Base-by-base conservation (phyloP, 2,113 vertebrate species). In the Orycteropus afer region DNA sequence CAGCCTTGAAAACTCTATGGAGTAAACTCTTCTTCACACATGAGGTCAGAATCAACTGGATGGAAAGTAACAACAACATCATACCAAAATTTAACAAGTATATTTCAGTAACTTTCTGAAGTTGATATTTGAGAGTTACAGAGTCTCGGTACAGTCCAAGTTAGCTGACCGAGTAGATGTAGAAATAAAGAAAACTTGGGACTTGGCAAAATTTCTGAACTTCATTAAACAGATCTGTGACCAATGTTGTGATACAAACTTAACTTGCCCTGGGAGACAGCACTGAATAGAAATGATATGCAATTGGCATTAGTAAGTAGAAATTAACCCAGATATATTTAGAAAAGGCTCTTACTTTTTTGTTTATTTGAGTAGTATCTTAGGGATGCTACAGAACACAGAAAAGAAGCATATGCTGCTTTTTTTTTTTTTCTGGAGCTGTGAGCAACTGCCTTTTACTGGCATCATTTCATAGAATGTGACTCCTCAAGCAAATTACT, bases 101-200 rank as follows among this genome's bases (percentile, higher is more conserved):
- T 80, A 76, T 47, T 93, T 92, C 84, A 63, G 9, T 29, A 76
- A 80, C 29, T 90, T 86, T 88, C 42, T 85, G 59, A 93, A 51
- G 73, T 86, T 47, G 15, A 12, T 67, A n/a, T 65, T 77, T 57
- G 2, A 15, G 37, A 63, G 25, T 13, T 86, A 71, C 27, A 32
- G 17, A 42, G 2, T 78, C 42, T 81, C 81, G 49, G 11, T 61
- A 63, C 13, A 76, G 3, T 84, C 37, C 18, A 74, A 87, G 14
- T 76, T 5, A 77, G 14, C 9, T 59, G 49, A 10, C 18, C 18
- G 65, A 49, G 2, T 2, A 61, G 51, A 4, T 45, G 1, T 80
- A 14, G 11, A 13, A 87, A 49, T 87, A 69, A 90, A 49, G 13
- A 5, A 53, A 55, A 1, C 7, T 37, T 37, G 7, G 47, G 10